Evolutionary conservation across 2,888 invertebrate species (phyloP), one percentile per base, ranked within the genome.

Genomic region (Agrotis ipsilon): DNA sequence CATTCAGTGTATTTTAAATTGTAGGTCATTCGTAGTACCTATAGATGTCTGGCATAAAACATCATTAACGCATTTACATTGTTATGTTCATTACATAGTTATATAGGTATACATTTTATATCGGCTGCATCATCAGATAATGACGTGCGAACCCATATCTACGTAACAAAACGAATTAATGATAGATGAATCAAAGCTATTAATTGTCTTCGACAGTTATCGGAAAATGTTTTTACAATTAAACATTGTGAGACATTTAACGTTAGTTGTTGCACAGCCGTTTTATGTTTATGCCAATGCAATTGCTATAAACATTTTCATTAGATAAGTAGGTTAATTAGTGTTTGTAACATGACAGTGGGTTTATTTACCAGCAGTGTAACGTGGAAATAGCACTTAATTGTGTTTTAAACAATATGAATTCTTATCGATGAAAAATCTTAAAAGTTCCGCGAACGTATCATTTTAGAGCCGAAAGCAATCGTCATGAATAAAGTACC

Each of bases 231-330:
- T 16, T 39, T 11, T 45, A 49, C 45, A 54, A 14, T 61, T 43
- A 58, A 64, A 57, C 43, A 14, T 46, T 32, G 32, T 69, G 46
- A 51, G 58, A 24, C 43, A 49, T 55, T 59, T 59, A 45, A 13
- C 11, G 24, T 13, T 27, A 14, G 27, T 32, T 0, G 24, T 72
- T 52, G 39, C 48, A 18, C n/a, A 58, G 67, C 11, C 45, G n/a
- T 58, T 58, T 39, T 51, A 43, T 64, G 19, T 1, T 11, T 64
- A 39, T 27, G 13, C 13, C 24, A 19, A 48, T 54, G 72, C 45
- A 63, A 71, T 39, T 14, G 39, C 46, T 27, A 55, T 72, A 51
- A 49, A 64, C 60, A 45, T 76, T 61, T 73, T 62, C 14, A 78
- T 49, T 24, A 32, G 21, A 24, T 46, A 58, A 49, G 39, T 62